These are phyloP conservation scores for Pangasius mekongensis DNA, from an alignment of 2,797 vertebrate genomes.

Conservation along the genomic window DNA sequence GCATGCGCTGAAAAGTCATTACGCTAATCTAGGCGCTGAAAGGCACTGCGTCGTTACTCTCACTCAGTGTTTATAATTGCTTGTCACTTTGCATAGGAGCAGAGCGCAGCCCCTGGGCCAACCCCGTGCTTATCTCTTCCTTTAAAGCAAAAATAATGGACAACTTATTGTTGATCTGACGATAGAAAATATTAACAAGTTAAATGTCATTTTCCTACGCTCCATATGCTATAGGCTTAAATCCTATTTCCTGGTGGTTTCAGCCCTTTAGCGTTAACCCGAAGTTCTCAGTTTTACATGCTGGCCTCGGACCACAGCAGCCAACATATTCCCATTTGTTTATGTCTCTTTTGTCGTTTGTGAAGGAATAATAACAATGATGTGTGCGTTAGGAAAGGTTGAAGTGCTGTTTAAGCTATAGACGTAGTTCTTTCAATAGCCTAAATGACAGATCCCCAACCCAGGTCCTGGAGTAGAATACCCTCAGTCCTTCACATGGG, in stretches of 20 bases:
- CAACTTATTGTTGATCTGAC: constrained; percentile 91
- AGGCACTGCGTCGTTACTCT: constrained; percentile 62
- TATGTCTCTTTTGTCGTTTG: not conserved
- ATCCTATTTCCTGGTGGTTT: constrained; percentile 53
- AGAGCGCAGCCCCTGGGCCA: constrained; percentile 80
- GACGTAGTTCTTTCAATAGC: not conserved
- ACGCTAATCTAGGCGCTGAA: constrained; percentile 78
- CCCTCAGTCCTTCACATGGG: not conserved
- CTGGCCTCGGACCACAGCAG: not conserved
- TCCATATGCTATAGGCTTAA: constrained; percentile 45
- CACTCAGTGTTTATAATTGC: constrained; percentile 82
- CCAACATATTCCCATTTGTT: not conserved
- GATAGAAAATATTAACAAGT: constrained; percentile 82
- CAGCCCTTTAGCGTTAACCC: constrained; percentile 39
- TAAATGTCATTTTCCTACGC: constrained; percentile 79
- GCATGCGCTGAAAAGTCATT: constrained; percentile 86
- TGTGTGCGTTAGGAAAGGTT: not conserved
- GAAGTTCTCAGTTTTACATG: constrained; percentile 27
- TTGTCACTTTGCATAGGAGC: constrained; percentile 90
- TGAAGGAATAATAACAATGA: not conserved
- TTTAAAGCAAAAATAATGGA: constrained; percentile 85
- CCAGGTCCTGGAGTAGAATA: not conserved
- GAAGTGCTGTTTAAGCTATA: not conserved
- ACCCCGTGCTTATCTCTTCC: constrained; percentile 88
- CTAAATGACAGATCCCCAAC: not conserved